phyloP scores from a whole-genome alignment of 2,888 invertebrate genomes.

The Malacosoma neustria region DNA sequence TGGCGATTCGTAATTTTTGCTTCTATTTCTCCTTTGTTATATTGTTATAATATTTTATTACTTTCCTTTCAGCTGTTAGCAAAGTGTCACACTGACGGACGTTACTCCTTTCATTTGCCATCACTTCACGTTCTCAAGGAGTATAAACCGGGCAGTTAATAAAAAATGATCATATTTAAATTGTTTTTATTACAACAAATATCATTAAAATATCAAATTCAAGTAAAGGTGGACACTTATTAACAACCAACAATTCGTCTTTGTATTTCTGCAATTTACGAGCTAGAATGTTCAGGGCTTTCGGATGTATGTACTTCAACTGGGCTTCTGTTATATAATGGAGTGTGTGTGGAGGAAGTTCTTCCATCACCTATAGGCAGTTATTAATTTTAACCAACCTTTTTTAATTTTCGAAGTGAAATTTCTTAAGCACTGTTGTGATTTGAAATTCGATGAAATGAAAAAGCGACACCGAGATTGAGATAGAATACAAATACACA shows the following conservation, averaged over 20 bases:
- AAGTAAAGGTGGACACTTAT: background rate
- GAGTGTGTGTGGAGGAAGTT: constrained; percentile 37
- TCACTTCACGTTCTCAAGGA: constrained; percentile 32
- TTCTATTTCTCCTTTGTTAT: background rate
- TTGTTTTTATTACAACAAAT: constrained; percentile 7
- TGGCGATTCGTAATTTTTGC: background rate
- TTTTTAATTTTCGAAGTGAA: too few relatives aligned
- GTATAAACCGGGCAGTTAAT: constrained; percentile 17
- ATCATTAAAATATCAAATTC: background rate
- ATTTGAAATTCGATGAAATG: too few relatives aligned
- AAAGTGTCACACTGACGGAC: constrained; percentile 33
- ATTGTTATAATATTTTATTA: constrained; percentile 2
- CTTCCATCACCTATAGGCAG: constrained; percentile 43
- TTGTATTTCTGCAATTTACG: constrained; percentile 36
- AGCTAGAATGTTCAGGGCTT: constrained; percentile 40
- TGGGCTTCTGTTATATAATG: constrained; percentile 40
- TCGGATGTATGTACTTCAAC: constrained; percentile 33
- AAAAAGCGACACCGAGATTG: too few relatives aligned
- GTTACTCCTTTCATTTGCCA: constrained; percentile 48
- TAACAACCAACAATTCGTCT: constrained; percentile 11
- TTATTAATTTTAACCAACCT: background rate
- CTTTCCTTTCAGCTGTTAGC: constrained; percentile 46
- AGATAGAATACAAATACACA: too few relatives aligned
- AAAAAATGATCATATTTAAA: constrained; percentile 8
- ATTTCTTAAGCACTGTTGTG: too few relatives aligned